Percentiles rank a stretch among this genome's conserved stretches.
Conservation (phyloP, 1,140 invertebrate species). For the Propsilocerus akamusi region DNA sequence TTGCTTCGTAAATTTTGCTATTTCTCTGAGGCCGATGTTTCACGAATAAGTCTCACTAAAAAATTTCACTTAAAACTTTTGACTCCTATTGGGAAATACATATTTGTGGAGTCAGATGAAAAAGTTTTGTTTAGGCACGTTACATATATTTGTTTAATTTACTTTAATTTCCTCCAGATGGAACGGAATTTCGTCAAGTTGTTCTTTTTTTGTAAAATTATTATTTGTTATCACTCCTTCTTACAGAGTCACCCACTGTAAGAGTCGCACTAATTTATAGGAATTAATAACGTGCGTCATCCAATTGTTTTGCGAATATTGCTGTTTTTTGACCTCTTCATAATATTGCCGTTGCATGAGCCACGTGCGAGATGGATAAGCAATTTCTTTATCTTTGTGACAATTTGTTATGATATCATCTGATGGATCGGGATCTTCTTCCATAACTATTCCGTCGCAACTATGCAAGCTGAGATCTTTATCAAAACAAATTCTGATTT, state of each 20-base stretch:
- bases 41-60: too few relatives aligned
- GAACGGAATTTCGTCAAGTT: too few relatives aligned
- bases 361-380: neutral
- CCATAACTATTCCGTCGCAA: slow-evolving; percentile 29
- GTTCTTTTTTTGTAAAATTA: too few relatives aligned
- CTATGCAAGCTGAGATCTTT: slow-evolving; percentile 35
- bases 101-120: too few relatives aligned
- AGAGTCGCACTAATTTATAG: neutral
- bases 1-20: neutral
- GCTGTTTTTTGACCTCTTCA: neutral
- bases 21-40: too few relatives aligned
- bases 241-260: neutral
- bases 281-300: neutral
- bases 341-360: neutral
- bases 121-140: too few relatives aligned
- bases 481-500: slow-evolving; percentile 46
- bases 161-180: too few relatives aligned
- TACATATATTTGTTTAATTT: too few relatives aligned
- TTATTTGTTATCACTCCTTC: too few relatives aligned
- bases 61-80: too few relatives aligned
- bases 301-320: neutral
- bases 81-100: too few relatives aligned
- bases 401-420: neutral
- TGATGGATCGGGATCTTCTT: neutral
- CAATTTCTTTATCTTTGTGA: neutral